Percentiles rank a stretch among this genome's conserved stretches.
These are phyloP conservation scores for Dreissena polymorpha DNA, from an alignment of 1,140 invertebrate genomes.

Conservation along the genomic window DNA sequence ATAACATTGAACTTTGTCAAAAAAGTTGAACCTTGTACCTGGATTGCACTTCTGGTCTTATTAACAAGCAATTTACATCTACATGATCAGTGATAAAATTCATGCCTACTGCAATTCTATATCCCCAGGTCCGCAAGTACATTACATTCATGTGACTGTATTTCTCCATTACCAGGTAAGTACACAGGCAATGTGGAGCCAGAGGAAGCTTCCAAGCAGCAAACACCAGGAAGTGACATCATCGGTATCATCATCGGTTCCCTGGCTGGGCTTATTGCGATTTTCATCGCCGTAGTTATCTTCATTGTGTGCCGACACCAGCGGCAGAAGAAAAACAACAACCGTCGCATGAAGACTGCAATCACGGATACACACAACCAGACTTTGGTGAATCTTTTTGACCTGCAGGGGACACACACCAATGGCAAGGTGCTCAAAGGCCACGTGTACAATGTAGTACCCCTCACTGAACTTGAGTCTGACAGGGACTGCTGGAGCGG, in stretches of 20 bases:
- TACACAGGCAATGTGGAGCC: too few species aligned
- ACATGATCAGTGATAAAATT: too few species aligned
- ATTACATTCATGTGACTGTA: too few species aligned
- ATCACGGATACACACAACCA: constrained; percentile 54
- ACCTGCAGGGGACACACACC: constrained; percentile 44
- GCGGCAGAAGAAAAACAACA: constrained; percentile 88
- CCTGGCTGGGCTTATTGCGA: constrained; percentile 86
- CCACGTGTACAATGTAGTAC: constrained; percentile 80
- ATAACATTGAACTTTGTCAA: too few species aligned
- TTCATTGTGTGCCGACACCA: constrained; percentile 86
- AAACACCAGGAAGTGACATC: neutral
- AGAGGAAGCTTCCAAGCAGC: too few species aligned
- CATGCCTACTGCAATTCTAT: too few species aligned
- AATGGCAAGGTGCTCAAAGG: constrained; percentile 77
- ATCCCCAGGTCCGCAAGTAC: too few species aligned
- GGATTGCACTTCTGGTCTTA: too few species aligned
- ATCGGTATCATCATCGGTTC: constrained; percentile 89
- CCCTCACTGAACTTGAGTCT: constrained; percentile 77
- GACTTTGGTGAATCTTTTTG: constrained; percentile 61
- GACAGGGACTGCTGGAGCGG: constrained; percentile 60
- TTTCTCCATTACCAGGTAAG: too few species aligned
- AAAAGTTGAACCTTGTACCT: too few species aligned
- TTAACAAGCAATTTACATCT: too few species aligned
- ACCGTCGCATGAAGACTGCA: constrained; percentile 75
- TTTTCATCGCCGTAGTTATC: constrained; percentile 87